These are phyloP conservation scores for Microtus richardsoni DNA, from an alignment of 2,113 vertebrate genomes.

Conservation along the genomic window DNA sequence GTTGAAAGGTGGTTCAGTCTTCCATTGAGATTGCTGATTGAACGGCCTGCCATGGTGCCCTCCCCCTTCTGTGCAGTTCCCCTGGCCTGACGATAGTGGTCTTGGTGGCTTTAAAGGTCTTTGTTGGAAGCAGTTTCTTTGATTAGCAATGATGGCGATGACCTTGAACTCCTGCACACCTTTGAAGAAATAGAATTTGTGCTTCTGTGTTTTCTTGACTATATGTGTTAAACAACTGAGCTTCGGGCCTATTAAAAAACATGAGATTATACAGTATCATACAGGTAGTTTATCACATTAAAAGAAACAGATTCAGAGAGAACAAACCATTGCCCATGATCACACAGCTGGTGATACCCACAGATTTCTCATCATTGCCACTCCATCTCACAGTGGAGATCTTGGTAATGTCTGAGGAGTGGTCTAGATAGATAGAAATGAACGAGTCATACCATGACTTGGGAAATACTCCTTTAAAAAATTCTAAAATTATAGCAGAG, in stretches of 20 bases:
- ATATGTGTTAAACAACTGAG: not conserved
- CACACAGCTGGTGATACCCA: not conserved
- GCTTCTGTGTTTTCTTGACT: not conserved
- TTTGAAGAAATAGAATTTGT: not conserved
- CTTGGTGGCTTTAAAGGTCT: not conserved
- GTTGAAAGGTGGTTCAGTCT: conserved; percentile 6
- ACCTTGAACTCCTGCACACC: not conserved
- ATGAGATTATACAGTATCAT: not conserved
- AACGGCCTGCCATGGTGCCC: not conserved
- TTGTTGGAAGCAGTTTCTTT: not conserved
- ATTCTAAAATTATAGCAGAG: not conserved
- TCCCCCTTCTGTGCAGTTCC: not conserved
- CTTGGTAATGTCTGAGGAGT: not conserved
- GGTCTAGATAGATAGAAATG: not conserved
- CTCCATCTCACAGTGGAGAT: not conserved
- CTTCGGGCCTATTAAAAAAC: not conserved
- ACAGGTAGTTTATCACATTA: not conserved
- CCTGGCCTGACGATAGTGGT: not conserved
- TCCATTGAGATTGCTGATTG: not conserved
- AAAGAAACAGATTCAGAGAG: conserved; percentile 15
- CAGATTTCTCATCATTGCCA: not conserved
- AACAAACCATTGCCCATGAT: not conserved
- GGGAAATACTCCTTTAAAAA: not conserved
- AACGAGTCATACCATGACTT: not conserved
- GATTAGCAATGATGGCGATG: not conserved